A percentile compares a stretch with the other conserved stretches of the same genome.
Evolutionary conservation across 1,140 invertebrate species (phyloP).

Genomic region (Drosophila leontia): DNA sequence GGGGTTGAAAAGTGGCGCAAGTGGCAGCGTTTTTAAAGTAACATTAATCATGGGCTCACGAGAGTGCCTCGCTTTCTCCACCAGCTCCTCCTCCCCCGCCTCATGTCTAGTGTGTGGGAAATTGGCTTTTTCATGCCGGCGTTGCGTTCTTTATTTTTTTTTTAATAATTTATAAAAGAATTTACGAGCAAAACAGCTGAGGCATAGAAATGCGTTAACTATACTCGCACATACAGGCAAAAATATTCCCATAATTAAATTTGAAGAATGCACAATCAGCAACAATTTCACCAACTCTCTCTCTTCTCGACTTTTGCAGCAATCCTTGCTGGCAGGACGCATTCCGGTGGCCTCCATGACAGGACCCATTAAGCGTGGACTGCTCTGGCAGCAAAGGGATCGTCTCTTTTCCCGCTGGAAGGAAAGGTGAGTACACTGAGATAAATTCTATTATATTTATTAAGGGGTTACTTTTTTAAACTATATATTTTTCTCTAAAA

Average conservation of each 20-base stretch:
- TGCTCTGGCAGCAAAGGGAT: conserved; percentile 89
- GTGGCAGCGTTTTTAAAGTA: conserved; percentile 73
- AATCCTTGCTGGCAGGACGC: conserved; percentile 85
- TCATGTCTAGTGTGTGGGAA: conserved; percentile 41
- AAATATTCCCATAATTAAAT: conserved; percentile 58
- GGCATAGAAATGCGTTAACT: conserved; percentile 47
- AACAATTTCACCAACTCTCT: conserved; percentile 55
- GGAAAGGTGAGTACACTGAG: conserved; percentile 85
- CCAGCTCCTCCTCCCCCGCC: conserved; percentile 1
- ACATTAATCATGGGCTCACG: conserved; percentile 75
- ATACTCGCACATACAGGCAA: conserved; percentile 13
- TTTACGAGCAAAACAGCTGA: conserved; percentile 73
- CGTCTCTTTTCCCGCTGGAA: conserved; percentile 90
- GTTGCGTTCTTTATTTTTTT: neutral
- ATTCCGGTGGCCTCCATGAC: conserved; percentile 84
- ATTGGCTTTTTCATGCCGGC: conserved; percentile 46
- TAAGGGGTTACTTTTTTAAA: neutral
- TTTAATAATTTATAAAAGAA: conserved; percentile 76
- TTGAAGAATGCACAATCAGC: conserved; percentile 67
- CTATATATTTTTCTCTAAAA: neutral
- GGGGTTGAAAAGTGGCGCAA: conserved; percentile 58
- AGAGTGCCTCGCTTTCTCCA: conserved; percentile 49
- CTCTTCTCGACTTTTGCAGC: conserved; percentile 61
- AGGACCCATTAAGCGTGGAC: conserved; percentile 87
- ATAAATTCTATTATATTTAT: neutral